Evolutionary conservation across 2,888 invertebrate genomes (phyloP).

Genomic region (Zaprionus bogoriensis): DNA sequence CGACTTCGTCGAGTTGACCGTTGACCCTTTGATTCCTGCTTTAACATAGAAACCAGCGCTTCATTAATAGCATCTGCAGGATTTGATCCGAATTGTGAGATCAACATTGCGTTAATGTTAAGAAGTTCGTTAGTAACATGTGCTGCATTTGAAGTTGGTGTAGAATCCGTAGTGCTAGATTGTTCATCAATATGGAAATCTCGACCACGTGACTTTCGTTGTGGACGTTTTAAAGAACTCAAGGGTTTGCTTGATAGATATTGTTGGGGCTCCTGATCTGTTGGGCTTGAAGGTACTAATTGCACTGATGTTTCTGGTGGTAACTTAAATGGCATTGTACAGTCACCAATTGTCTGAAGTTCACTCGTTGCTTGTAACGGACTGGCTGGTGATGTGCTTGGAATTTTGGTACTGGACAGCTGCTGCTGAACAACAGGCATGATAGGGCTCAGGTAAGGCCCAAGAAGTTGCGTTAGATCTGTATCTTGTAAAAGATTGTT

Average conservation of each 20-base stretch:
- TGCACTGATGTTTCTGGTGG: conserved; percentile 82
- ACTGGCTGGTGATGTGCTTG: conserved; percentile 24
- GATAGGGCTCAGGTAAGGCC: conserved; percentile 79
- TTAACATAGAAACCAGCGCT: conserved; percentile 70
- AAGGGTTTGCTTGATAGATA: conserved; percentile 1
- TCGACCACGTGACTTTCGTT: conserved; percentile 25
- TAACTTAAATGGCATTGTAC: conserved; percentile 80
- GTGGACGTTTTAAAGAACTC: conserved; percentile 24
- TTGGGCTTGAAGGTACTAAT: conserved; percentile 79
- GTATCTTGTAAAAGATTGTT: conserved; percentile 81
- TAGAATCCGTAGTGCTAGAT: neutral
- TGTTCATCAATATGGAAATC: conserved; percentile 23
- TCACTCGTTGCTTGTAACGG: conserved; percentile 41
- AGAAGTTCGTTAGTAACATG: conserved; percentile 54
- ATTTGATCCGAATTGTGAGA: conserved; percentile 57
- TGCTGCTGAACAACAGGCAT: conserved; percentile 66
- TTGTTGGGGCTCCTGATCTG: conserved; percentile 50
- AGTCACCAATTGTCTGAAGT: conserved; percentile 34
- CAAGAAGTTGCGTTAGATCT: conserved; percentile 81
- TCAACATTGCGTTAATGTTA: conserved; percentile 54
- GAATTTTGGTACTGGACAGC: conserved; percentile 1
- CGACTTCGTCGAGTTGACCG: conserved; percentile 56
- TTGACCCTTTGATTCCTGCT: conserved; percentile 61
- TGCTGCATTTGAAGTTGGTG: conserved; percentile 49
- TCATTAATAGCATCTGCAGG: conserved; percentile 69